Conservation (phyloP, 2,888 invertebrate genomes). For the Orthosia incerta region DNA sequence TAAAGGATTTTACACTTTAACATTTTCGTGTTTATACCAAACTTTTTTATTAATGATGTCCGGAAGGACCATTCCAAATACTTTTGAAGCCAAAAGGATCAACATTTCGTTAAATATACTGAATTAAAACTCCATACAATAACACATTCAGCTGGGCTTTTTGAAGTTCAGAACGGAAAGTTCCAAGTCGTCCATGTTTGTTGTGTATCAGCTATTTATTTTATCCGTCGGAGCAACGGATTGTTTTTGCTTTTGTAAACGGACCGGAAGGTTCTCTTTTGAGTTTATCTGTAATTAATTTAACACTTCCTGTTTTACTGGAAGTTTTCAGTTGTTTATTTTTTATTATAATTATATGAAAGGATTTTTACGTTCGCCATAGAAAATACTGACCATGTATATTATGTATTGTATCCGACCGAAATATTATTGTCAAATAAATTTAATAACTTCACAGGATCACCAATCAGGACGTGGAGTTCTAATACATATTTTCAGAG, state of each 20-base stretch:
- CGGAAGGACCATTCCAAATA: background rate
- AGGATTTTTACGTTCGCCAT: background rate
- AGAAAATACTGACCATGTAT: background rate
- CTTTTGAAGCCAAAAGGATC: background rate
- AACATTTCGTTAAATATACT: conserved; percentile 3
- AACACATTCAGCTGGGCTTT: conserved; percentile 5
- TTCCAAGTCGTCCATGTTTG: conserved; percentile 19
- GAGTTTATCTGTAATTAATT: conserved; percentile 32
- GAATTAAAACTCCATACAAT: background rate
- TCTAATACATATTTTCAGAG: background rate
- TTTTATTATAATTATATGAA: background rate
- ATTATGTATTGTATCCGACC: no score
- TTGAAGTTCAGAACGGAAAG: background rate
- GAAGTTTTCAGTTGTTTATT: conserved; percentile 2
- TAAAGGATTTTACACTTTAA: no score
- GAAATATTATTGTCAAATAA: no score
- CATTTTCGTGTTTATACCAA: no score
- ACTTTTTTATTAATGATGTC: no score
- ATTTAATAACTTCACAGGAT: background rate
- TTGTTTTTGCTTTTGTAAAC: conserved; percentile 36
- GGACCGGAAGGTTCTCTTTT: conserved; percentile 12
- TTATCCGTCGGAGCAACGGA: conserved; percentile 10
- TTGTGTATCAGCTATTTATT: conserved; percentile 37
- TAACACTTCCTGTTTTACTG: conserved; percentile 9
- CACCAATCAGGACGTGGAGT: background rate